Evolutionary conservation across 2,797 vertebrate species (phyloP).

Genomic region (Vireo griseus): DNA sequence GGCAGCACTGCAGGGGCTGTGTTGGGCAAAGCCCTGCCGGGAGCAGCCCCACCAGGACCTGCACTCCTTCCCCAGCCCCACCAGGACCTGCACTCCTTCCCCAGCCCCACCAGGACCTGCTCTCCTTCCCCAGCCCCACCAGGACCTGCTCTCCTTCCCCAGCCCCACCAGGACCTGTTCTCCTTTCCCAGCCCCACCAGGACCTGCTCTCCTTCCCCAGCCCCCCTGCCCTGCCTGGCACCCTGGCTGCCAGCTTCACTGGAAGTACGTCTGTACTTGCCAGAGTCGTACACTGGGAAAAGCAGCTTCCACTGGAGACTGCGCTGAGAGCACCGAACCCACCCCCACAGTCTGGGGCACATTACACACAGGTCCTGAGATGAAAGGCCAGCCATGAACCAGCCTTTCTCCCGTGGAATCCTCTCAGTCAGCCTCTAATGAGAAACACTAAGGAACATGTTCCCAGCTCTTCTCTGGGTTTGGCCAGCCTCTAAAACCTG

Average conservation of each 20-base stretch:
- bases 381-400: conserved; percentile 8
- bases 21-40: background rate
- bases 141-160: no score
- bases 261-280: background rate
- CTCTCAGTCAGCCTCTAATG: conserved; percentile 1
- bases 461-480: conserved; percentile 16
- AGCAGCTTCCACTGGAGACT: background rate
- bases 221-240: background rate
- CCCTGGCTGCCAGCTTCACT: rapidly evolving
- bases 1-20: rapidly evolving
- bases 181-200: rapidly evolving
- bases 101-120: no score
- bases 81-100: rapidly evolving
- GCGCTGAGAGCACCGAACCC: rapidly evolving
- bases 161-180: background rate
- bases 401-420: background rate
- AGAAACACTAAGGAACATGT: conserved; percentile 17
- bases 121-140: rapidly evolving
- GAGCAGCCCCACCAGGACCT: background rate
- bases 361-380: background rate
- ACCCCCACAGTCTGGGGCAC: background rate
- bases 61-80: no score
- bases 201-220: background rate
- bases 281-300: rapidly evolving
- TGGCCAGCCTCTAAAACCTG: conserved; percentile 1